phyloP scores from a whole-genome alignment of 2,888 invertebrate genomes.

The Amorpha juglandis region DNA sequence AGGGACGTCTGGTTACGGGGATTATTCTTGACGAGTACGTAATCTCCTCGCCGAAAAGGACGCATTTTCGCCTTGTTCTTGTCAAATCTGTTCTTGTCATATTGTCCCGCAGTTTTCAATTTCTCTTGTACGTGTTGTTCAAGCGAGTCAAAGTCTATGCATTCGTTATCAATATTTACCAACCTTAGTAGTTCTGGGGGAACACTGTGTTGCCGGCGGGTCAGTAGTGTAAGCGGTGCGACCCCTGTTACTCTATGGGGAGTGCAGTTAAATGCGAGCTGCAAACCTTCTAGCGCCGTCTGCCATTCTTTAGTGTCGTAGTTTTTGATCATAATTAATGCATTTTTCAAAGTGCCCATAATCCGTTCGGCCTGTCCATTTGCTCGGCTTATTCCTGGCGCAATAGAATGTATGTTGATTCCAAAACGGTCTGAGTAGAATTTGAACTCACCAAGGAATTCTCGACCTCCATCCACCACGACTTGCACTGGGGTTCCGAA shows the following conservation, averaged over 20 bases:
- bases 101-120: slow-evolving; percentile 29
- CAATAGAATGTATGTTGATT: slow-evolving; percentile 42
- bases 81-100: slow-evolving; percentile 32
- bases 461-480: slow-evolving; percentile 39
- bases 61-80: slow-evolving; percentile 30
- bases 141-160: slow-evolving; percentile 25
- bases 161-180: slow-evolving; percentile 12
- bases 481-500: slow-evolving; percentile 40
- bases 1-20: slow-evolving; percentile 40
- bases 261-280: slow-evolving; percentile 38
- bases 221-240: slow-evolving; percentile 33
- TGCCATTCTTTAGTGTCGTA: slow-evolving; percentile 37
- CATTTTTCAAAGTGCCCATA: slow-evolving; percentile 34
- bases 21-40: slow-evolving; percentile 35
- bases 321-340: slow-evolving; percentile 32
- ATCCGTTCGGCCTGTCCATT: slow-evolving; percentile 38
- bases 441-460: slow-evolving; percentile 38
- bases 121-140: slow-evolving; percentile 27
- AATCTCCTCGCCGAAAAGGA: slow-evolving; percentile 34
- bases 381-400: slow-evolving; percentile 39
- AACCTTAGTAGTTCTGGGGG: slow-evolving; percentile 12
- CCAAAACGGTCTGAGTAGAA: slow-evolving; percentile 34
- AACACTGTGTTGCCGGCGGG: slow-evolving; percentile 32
- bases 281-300: slow-evolving; percentile 38
- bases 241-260: slow-evolving; percentile 32